phyloP scores from a whole-genome alignment of 1,140 invertebrate genomes.

The Coenobita brevimanus region DNA sequence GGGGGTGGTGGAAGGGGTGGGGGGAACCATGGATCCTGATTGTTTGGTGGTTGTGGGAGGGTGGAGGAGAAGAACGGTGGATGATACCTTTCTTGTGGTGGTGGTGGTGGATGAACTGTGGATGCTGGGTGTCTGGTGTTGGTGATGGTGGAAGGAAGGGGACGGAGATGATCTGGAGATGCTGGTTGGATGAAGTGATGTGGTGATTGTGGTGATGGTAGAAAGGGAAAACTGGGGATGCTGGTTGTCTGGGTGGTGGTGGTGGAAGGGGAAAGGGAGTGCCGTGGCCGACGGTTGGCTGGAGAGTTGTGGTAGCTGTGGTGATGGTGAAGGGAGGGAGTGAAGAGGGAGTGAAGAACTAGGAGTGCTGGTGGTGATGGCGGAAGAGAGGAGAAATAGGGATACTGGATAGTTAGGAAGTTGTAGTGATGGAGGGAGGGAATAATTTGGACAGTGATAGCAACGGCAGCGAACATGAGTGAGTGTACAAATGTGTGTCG shows the following conservation, averaged over 20 bases:
- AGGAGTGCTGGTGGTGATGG: neutral
- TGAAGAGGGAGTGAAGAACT: slow-evolving; percentile 8
- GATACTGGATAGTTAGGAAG: no score
- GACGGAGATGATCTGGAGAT: neutral
- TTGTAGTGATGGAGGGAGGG: no score
- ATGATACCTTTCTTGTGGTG: neutral
- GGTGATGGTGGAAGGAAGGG: neutral
- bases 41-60: no score
- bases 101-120: no score
- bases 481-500: no score
- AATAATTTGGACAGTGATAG: slow-evolving; percentile 7
- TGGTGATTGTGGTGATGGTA: neutral
- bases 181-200: neutral
- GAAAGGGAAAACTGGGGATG: neutral
- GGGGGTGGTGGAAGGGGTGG: no score
- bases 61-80: neutral
- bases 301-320: neutral
- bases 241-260: neutral
- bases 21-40: no score
- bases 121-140: no score
- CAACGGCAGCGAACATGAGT: no score
- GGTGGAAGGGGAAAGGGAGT: neutral
- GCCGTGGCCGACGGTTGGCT: neutral
- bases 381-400: neutral
- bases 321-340: neutral